phyloP scores from a whole-genome alignment of 2,888 invertebrate species.

The Sclerodermus sp. region DNA sequence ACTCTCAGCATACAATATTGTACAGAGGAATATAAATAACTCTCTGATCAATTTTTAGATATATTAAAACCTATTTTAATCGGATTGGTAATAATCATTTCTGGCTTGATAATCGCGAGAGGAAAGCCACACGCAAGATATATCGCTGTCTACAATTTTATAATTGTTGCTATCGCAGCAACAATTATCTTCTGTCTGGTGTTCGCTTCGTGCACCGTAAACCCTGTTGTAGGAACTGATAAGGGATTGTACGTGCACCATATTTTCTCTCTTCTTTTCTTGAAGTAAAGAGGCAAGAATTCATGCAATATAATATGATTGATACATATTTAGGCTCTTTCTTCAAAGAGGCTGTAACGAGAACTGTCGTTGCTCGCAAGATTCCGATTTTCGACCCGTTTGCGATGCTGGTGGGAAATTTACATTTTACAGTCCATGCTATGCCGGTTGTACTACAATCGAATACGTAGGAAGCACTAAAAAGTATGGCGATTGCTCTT shows the following conservation, averaged over 20 bases:
- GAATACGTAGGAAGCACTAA: conserved; percentile 56
- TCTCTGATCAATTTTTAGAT: conserved; percentile 38
- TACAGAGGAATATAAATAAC: too few species aligned
- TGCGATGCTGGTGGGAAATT: conserved; percentile 62
- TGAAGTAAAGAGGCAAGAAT: not conserved
- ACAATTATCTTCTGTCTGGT: conserved; percentile 58
- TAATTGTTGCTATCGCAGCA: conserved; percentile 55
- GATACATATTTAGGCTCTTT: conserved; percentile 29
- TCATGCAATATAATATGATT: not conserved
- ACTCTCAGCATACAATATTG: not conserved
- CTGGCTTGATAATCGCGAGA: conserved; percentile 63
- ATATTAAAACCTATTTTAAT: conserved; percentile 64
- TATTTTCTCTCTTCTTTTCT: not conserved
- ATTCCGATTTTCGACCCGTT: conserved; percentile 65
- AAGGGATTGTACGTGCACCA: conserved; percentile 47
- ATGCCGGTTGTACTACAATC: conserved; percentile 67
- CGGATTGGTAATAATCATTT: conserved; percentile 59
- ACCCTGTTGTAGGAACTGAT: conserved; percentile 58
- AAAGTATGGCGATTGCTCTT: conserved; percentile 62
- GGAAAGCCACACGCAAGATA: conserved; percentile 59
- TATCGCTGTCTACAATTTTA: conserved; percentile 60
- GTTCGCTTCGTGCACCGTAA: conserved; percentile 59
- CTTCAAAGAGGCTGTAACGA: conserved; percentile 61
- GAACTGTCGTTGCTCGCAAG: conserved; percentile 61
- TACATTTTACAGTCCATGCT: conserved; percentile 73